Evolutionary conservation across 2,888 invertebrate species (phyloP).

Genomic region (Isotomurus palustris): DNA sequence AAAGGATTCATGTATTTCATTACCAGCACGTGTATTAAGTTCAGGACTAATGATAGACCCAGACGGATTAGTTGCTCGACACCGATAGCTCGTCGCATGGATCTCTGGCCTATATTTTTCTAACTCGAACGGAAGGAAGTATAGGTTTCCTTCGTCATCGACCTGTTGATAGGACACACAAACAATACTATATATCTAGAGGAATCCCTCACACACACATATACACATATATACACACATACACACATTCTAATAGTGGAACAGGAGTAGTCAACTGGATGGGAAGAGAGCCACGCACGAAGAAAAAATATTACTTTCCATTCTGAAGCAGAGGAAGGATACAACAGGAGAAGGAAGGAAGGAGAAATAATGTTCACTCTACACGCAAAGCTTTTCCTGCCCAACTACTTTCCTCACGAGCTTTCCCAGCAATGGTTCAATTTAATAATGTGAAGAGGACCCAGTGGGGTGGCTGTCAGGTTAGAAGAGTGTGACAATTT

Average conservation of each 20-base stretch:
- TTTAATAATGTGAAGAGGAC: conserved; percentile 1
- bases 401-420: too few relatives aligned
- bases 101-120: conserved; percentile 74
- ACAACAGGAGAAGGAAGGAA: not conserved
- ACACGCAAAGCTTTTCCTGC: conserved; percentile 3
- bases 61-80: conserved; percentile 64
- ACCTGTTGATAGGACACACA: conserved; percentile 60
- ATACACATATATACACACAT: too few relatives aligned
- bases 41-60: conserved; percentile 77
- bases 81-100: conserved; percentile 76
- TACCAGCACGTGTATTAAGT: conserved; percentile 84
- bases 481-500: not conserved
- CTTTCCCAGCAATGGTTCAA: conserved; percentile 5
- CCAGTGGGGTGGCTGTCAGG: conserved; percentile 1
- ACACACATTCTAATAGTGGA: too few relatives aligned
- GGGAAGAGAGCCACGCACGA: not conserved
- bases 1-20: conserved; percentile 47
- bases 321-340: not conserved
- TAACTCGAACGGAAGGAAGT: conserved; percentile 76
- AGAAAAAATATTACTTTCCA: not conserved
- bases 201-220: too few relatives aligned
- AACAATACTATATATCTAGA: not conserved
- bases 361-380: conserved; percentile 1
- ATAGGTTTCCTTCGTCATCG: conserved; percentile 76
- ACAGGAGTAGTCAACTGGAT: too few relatives aligned